Evolutionary conservation across 1,140 invertebrate genomes (phyloP), one percentile per base, ranked within the genome.

Genomic region (Andrena cerasifolii): DNA sequence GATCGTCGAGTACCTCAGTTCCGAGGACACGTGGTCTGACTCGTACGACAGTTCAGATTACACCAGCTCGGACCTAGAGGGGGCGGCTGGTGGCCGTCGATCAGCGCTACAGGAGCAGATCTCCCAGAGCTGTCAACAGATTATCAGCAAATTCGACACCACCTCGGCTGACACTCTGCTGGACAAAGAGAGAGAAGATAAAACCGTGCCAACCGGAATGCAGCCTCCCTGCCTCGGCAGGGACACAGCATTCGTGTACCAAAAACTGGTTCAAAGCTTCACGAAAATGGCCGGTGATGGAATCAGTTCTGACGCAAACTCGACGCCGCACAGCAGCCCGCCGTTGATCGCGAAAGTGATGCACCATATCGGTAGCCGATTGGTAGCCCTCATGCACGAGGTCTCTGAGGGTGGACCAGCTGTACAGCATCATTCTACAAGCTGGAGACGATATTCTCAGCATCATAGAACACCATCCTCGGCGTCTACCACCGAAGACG

Each of bases 331-430:
- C 83, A 96, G 95, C 56, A 97, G 97, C 2, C 97, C 97, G 0
- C 96, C 97, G 0, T 89, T 98, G n/a, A 96, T 98, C 54, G 96
- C 97, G 14, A 97, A 98, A 93, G 97, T 98, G 0, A 97, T 98
- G 96, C 96, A 97, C 78, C 97, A 98, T 82, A 98, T 98, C 54
- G 97, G 97, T 1, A 96, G 96, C 53, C 92, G 97, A n/a, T 91
- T 98, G 40, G 96, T 98, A 2, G 97, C 97, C 0, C 92, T 98
- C 40, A 98, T 98, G 98, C 97, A 98, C 87, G 97, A 98, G 88
- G 97, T 98, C 4, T 97, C 96, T 21, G 96, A 95, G 74, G 95
- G 96, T 36, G 95, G 95, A 56, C 87, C 91, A 5, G 79, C 87
- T 0, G 92, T 89, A 0, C 93, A 93, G 14, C 92, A 92, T 62